Evolutionary conservation across 2,888 invertebrate genomes (phyloP), one percentile per base, ranked within the genome.

Genomic region (Apodemia duryi): DNA sequence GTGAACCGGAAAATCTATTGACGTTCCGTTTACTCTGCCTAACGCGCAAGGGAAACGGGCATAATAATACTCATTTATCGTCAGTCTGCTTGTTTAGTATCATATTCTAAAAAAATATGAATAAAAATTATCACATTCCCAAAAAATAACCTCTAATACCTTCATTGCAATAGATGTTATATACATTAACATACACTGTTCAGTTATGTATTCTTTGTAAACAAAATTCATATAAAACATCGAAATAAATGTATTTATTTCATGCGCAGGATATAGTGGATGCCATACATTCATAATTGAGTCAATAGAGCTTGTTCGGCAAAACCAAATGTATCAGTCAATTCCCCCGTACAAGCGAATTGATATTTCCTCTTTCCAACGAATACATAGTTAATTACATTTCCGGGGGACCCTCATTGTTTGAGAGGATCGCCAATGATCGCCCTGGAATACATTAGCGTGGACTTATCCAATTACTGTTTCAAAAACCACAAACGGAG

Each of bases 351-450:
- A 69, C 74, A 76, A 76, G 79, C 82, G 88, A 91, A 91, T 91
- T 91, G 91, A 91, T 91, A 91, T 90, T 89, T 91, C 91, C 91
- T 90, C 86, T 89, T 88, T 83, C 85, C 83, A 82, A 79, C 81
- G 80, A 80, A 86, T 88, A 85, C 84, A 85, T 85, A 83, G 85
- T 85, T 91, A 90, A 91, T 91, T 91, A 85, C 81, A 79, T 81
- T 87, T 91, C 91, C 90, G 87, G 86, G 81, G 80, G 87, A 85
- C 88, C 84, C 72, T 89, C 85, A 88, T 87, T 85, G 87, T 86
- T 85, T 84, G 79, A 79, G 82, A 76, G 79, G 73, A 62, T 57
- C 6, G 57, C 57, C 57, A 32, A 32, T 81, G 78, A 82, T 84
- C 77, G 74, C 72, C 29, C 62, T 74, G 77, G 76, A 80, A 73